phyloP scores from a whole-genome alignment of 2,113 vertebrate species.

The Chelonoidis abingdonii region DNA sequence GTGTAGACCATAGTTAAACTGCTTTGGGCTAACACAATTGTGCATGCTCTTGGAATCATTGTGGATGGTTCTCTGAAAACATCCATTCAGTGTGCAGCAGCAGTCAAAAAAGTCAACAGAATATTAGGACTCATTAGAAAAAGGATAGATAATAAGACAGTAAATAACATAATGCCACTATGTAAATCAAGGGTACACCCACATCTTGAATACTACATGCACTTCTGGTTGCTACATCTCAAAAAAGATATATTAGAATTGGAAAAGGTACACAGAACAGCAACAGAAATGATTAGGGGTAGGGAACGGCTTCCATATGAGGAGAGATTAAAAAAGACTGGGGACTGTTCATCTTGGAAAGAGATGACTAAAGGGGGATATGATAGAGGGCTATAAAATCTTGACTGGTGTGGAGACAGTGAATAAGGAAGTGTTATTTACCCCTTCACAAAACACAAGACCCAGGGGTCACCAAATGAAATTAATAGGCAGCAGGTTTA shows the following conservation, averaged over 20 bases:
- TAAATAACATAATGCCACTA: background rate
- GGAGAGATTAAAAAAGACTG: background rate
- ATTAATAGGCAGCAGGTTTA: background rate
- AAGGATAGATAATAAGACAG: background rate
- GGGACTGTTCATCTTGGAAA: background rate
- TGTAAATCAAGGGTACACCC: background rate
- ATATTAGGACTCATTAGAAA: background rate
- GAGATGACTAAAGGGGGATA: background rate
- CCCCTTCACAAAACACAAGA: background rate
- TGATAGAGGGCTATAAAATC: background rate
- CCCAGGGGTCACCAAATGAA: background rate
- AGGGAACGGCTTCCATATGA: background rate
- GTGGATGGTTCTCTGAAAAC: background rate
- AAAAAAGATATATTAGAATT: background rate
- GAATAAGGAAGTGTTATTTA: background rate
- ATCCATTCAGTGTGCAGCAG: background rate
- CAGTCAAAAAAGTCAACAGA: background rate
- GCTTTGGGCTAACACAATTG: background rate
- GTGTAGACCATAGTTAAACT: too few species aligned
- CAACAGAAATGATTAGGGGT: background rate
- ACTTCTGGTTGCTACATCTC: background rate
- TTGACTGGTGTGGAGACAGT: background rate
- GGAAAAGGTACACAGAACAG: background rate
- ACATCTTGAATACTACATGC: background rate
- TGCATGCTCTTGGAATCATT: background rate